Percentiles rank a stretch among this genome's conserved stretches.
These are phyloP conservation scores for Aphelocoma coerulescens DNA, from an alignment of 2,113 vertebrate species.

Conservation along the genomic window DNA sequence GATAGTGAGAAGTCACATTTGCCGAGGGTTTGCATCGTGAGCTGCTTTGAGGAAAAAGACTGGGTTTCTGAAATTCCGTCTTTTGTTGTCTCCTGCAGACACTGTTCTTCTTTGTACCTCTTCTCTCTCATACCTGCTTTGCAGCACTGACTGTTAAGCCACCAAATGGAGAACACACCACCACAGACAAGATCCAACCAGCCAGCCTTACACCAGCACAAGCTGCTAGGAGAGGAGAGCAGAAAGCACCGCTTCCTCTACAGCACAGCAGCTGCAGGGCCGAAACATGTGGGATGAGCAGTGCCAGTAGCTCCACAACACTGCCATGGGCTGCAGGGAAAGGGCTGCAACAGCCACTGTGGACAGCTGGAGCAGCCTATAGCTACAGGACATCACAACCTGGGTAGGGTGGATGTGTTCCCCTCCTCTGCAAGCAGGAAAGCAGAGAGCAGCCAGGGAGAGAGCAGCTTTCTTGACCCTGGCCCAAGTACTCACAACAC, in stretches of 20 bases:
- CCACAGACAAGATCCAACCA: not conserved
- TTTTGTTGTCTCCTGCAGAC: accelerated
- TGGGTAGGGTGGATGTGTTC: not conserved
- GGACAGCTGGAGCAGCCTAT: not conserved
- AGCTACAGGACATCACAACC: not conserved
- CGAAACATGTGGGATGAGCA: accelerated
- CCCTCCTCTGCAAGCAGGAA: not conserved
- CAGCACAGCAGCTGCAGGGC: accelerated
- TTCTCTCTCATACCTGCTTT: not conserved
- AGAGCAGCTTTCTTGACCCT: not conserved
- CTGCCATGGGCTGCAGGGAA: not conserved
- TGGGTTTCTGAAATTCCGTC: not conserved
- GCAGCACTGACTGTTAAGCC: not conserved
- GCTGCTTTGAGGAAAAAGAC: not conserved
- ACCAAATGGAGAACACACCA: accelerated
- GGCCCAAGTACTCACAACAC: accelerated
- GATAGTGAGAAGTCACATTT: not conserved
- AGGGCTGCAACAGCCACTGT: not conserved
- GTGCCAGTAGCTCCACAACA: not conserved
- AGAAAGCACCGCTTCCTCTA: no score
- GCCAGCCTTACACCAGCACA: not conserved
- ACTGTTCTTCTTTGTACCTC: accelerated
- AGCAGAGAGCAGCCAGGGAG: not conserved
- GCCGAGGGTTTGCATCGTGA: accelerated
- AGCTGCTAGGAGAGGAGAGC: not conserved